Evolutionary conservation across 2,113 vertebrate genomes (phyloP).

Genomic region (Phalacrocorax pelagicus): DNA sequence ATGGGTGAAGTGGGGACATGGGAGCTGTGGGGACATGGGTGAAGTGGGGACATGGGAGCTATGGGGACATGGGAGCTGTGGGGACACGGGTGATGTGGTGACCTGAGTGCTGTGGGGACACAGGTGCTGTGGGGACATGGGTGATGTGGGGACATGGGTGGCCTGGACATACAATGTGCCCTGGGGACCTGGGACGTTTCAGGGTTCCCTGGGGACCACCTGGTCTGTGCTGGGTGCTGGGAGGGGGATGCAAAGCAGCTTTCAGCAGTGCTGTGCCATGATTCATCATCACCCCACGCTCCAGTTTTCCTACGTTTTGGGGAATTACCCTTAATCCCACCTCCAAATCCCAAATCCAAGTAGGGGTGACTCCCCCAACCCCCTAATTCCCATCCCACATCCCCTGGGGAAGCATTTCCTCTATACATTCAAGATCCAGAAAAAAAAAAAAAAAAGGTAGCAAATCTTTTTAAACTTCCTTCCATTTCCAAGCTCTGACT

Average conservation of each 20-base stretch:
- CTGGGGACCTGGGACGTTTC: not conserved
- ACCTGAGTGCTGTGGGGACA: too few species aligned
- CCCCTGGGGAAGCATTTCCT: not conserved
- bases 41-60: too few species aligned
- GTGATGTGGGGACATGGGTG: not conserved
- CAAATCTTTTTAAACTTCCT: not conserved
- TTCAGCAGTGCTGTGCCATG: not conserved
- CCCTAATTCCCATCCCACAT: not conserved
- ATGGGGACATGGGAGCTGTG: too few species aligned
- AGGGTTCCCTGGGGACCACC: not conserved
- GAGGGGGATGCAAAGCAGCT: not conserved
- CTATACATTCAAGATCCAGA: too few species aligned
- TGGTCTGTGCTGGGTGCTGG: not conserved
- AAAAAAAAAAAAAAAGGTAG: not conserved
- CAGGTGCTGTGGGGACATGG: not conserved
- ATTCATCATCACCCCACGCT: not conserved
- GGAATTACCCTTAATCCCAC: not conserved
- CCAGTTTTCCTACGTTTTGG: rapidly evolving
- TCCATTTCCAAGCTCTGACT: not conserved
- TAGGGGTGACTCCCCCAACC: rapidly evolving
- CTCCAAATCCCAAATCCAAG: not conserved
- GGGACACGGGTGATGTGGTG: too few species aligned
- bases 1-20: too few species aligned
- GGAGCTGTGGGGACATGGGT: too few species aligned
- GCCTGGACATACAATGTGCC: not conserved